Percentiles rank a stretch among this genome's conserved stretches.
These are phyloP conservation scores for Montipora efflorescens DNA, from an alignment of 64 coral and sea anemone genomes.

Conservation along the genomic window DNA sequence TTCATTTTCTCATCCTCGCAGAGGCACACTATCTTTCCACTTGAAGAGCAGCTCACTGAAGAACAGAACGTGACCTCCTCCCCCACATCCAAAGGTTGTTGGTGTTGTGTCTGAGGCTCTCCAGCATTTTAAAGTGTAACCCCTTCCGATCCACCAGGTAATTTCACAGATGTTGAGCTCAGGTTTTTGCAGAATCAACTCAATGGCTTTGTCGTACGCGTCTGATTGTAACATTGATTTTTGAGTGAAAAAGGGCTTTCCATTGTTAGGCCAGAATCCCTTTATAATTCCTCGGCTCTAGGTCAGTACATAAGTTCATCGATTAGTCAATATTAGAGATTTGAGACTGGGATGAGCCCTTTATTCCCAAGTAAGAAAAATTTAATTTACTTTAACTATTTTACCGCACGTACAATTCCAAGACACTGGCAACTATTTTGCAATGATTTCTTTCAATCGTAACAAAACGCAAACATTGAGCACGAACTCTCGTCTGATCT, in stretches of 20 bases:
- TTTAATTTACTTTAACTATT: too few relatives aligned
- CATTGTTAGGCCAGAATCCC: neutral
- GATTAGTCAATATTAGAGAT: too few relatives aligned
- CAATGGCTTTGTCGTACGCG: neutral
- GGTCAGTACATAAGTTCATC: too few relatives aligned
- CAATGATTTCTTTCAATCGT: too few relatives aligned
- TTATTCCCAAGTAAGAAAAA: too few relatives aligned
- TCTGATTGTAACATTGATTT: neutral
- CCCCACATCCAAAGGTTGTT: neutral
- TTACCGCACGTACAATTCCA: too few relatives aligned
- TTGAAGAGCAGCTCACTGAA: neutral
- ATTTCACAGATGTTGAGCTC: conserved; percentile 12
- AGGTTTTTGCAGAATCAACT: neutral
- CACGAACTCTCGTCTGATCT: too few relatives aligned
- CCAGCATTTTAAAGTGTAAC: conserved; percentile 6
- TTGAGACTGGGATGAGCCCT: too few relatives aligned
- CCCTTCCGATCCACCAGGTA: neutral
- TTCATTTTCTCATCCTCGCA: too few relatives aligned
- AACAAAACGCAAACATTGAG: too few relatives aligned
- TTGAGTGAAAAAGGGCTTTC: neutral
- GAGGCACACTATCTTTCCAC: conserved; percentile 9
- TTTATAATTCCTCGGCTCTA: neutral
- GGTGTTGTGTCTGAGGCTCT: neutral
- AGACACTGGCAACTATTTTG: too few relatives aligned
- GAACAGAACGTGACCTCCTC: neutral